Evolutionary conservation across 2,113 vertebrate species (phyloP).

Genomic region (Pholis gunnellus): DNA sequence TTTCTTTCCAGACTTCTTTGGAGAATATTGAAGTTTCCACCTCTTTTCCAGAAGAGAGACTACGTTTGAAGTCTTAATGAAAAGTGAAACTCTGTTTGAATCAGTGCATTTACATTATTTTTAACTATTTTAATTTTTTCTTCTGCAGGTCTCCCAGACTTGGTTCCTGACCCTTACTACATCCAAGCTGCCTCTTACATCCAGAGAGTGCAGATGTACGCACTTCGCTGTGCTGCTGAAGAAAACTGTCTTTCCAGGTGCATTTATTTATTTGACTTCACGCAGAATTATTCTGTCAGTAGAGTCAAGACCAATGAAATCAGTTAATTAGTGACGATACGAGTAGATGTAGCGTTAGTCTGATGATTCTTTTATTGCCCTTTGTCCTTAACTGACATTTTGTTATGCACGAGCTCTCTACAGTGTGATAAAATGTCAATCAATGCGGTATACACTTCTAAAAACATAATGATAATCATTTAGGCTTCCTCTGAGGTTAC

Average conservation of each 20-base stretch:
- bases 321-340: neutral
- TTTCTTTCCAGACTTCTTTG: neutral
- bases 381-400: neutral
- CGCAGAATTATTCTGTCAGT: neutral
- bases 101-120: neutral
- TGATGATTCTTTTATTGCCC: neutral
- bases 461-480: neutral
- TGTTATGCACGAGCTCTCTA: neutral
- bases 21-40: neutral
- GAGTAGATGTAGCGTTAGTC: neutral
- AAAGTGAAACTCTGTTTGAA: neutral
- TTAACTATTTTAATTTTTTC: neutral
- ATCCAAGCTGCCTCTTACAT: constrained; percentile 87
- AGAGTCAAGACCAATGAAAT: neutral
- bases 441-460: neutral
- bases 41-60: neutral
- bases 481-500: constrained; percentile 23
- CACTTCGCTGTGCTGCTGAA: constrained; percentile 86
- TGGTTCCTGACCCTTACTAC: constrained; percentile 86
- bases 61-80: neutral
- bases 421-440: constrained; percentile 11
- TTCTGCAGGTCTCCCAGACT: constrained; percentile 83
- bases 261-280: neutral
- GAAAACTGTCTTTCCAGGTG: constrained; percentile 88
- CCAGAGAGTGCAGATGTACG: constrained; percentile 85